A percentile compares a stretch with the other conserved stretches of the same genome.
These are phyloP conservation scores for Bradypodion ventrale DNA, from an alignment of 2,797 vertebrate genomes.

Conservation along the genomic window DNA sequence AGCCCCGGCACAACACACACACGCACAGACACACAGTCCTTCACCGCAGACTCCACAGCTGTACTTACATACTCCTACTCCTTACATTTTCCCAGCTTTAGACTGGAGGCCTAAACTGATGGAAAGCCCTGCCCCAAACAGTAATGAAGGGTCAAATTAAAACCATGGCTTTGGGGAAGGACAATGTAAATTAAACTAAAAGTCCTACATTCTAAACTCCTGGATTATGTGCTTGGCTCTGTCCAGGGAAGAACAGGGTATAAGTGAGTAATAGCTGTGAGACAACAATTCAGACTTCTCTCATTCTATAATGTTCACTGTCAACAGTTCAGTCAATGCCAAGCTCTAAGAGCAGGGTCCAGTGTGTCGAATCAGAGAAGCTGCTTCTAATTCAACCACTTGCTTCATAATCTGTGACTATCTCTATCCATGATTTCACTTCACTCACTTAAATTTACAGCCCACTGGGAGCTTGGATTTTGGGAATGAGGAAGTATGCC, in stretches of 20 bases:
- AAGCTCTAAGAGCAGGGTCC: background rate
- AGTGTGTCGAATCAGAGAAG: background rate
- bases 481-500: background rate
- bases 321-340: background rate
- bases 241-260: background rate
- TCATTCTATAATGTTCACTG: background rate
- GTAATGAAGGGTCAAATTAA: background rate
- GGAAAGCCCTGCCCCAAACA: background rate
- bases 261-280: background rate
- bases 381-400: background rate
- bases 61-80: too few species aligned
- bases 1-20: background rate
- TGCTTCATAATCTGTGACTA: background rate
- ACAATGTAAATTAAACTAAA: conserved; percentile 5
- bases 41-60: background rate
- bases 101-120: background rate
- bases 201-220: background rate
- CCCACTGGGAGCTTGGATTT: background rate
- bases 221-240: background rate
- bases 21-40: background rate
- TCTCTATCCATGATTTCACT: background rate
- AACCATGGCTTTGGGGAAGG: background rate
- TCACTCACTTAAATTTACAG: background rate
- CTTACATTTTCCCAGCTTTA: background rate
- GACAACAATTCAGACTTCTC: conserved; percentile 6